phyloP scores from a whole-genome alignment of 2,888 invertebrate genomes.

The Oscheius sp. region DNA sequence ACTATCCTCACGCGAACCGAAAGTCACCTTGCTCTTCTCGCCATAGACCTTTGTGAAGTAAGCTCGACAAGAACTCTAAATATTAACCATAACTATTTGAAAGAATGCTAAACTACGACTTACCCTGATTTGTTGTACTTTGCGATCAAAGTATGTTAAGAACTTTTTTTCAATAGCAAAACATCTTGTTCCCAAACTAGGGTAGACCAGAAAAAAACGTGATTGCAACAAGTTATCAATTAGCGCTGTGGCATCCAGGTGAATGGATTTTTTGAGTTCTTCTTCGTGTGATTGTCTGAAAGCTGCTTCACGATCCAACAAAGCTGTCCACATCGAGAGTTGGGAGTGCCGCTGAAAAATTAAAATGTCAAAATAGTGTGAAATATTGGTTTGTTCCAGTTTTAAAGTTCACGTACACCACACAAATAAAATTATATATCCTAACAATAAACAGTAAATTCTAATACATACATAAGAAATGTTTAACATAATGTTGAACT shows the following conservation, averaged over 20 bases:
- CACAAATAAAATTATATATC: conserved; percentile 7
- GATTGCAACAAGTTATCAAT: conserved; percentile 22
- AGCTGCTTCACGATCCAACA: conserved; percentile 36
- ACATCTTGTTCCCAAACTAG: conserved; percentile 28
- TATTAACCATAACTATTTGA: conserved; percentile 34
- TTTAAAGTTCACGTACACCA: conserved; percentile 12
- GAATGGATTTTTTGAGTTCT: conserved; percentile 33
- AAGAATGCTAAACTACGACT: conserved; percentile 29
- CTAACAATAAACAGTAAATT: too few relatives aligned
- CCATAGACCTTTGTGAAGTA: conserved; percentile 36
- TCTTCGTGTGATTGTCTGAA: conserved; percentile 31
- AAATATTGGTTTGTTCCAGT: conserved; percentile 38
- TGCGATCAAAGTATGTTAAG: conserved; percentile 34
- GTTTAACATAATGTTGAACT: too few relatives aligned
- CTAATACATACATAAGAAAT: too few relatives aligned
- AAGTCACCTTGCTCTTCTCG: conserved; percentile 30
- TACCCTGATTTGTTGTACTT: conserved; percentile 35
- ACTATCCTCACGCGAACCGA: conserved; percentile 19
- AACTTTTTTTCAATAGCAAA: conserved; percentile 32
- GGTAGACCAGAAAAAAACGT: conserved; percentile 30
- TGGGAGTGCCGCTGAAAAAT: conserved; percentile 37
- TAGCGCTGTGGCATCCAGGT: conserved; percentile 28
- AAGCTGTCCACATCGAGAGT: conserved; percentile 34
- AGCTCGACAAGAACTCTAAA: conserved; percentile 33
- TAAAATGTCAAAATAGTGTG: conserved; percentile 37